phyloP scores from a whole-genome alignment of 2,113 vertebrate species.

The Chinchilla lanigera region DNA sequence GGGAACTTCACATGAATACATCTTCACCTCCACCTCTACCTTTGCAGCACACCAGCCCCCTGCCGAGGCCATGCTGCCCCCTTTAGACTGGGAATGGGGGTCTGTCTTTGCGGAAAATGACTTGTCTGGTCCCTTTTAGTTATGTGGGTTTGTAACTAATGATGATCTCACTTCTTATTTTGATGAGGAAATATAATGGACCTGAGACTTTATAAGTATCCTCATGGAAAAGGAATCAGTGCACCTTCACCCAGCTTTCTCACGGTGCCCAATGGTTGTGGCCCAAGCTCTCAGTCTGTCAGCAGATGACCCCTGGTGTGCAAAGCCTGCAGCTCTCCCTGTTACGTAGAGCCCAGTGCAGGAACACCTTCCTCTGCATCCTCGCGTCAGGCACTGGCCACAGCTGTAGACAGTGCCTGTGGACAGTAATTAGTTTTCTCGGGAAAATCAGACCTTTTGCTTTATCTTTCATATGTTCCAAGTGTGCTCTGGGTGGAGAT shows the following conservation, averaged over 20 bases:
- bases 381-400: neutral
- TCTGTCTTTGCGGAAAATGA: neutral
- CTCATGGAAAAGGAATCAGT: neutral
- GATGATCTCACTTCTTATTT: neutral
- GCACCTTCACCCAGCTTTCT: neutral
- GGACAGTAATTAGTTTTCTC: neutral
- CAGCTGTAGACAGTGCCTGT: neutral
- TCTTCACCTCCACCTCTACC: neutral
- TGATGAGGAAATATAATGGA: neutral
- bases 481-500: neutral
- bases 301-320: neutral
- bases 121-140: neutral
- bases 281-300: neutral
- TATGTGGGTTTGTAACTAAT: neutral
- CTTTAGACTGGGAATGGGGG: neutral
- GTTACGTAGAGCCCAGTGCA: neutral
- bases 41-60: neutral
- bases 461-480: neutral
- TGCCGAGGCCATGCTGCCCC: neutral
- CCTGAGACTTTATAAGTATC: constrained; percentile 3
- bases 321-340: neutral
- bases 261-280: neutral
- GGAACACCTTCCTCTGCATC: neutral
- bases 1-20: neutral
- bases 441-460: neutral